phyloP scores from a whole-genome alignment of 1,140 invertebrate species.

The Dendroctonus valens region DNA sequence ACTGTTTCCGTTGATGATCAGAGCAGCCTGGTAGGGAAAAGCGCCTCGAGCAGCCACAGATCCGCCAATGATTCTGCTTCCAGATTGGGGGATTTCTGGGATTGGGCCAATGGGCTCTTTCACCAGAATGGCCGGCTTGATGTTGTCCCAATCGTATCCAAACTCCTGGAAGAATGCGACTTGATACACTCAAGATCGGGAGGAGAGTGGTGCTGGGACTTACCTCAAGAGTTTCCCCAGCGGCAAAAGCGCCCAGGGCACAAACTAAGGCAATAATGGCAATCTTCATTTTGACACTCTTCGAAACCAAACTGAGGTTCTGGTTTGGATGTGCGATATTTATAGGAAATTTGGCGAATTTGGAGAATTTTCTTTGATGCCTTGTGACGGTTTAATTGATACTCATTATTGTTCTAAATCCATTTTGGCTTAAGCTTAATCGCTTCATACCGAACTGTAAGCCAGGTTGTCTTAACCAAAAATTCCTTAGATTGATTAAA shows the following conservation, averaged over 20 bases:
- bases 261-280: slow-evolving; percentile 5
- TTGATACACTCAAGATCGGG: too few relatives aligned
- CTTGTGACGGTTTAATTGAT: too few relatives aligned
- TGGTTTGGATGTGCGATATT: too few relatives aligned
- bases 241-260: slow-evolving; percentile 4
- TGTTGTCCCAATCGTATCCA: slow-evolving; percentile 11
- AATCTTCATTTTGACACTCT: slow-evolving; percentile 18
- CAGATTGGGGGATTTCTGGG: not conserved
- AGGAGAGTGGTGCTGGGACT: not conserved
- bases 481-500: too few relatives aligned
- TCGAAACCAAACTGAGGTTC: too few relatives aligned
- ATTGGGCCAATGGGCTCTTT: slow-evolving; percentile 14
- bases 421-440: too few relatives aligned
- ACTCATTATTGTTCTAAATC: too few relatives aligned
- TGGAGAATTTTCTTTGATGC: too few relatives aligned
- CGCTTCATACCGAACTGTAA: too few relatives aligned
- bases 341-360: too few relatives aligned
- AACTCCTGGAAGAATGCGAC: not conserved
- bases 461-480: too few relatives aligned
- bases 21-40: slow-evolving; percentile 24
- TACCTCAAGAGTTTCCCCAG: not conserved
- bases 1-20: slow-evolving; percentile 22
- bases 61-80: slow-evolving; percentile 18
- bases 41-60: slow-evolving; percentile 2
- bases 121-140: slow-evolving; percentile 7